A percentile compares a stretch with the other conserved stretches of the same genome.
phyloP scores from a whole-genome alignment of 2,797 vertebrate genomes.

The Champsocephalus esox region DNA sequence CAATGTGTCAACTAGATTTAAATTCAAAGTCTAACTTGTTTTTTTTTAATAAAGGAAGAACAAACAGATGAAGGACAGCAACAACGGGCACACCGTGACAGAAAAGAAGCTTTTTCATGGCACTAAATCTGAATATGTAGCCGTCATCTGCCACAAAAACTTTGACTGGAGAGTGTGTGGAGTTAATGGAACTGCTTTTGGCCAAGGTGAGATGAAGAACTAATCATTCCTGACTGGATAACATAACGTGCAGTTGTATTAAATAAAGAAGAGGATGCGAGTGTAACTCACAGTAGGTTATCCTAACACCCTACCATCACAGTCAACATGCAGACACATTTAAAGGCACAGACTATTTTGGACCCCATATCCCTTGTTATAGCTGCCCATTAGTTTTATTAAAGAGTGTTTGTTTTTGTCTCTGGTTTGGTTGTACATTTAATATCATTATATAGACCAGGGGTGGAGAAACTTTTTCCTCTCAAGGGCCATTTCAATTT shows the following conservation, averaged over 20 bases:
- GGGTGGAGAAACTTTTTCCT: too few relatives aligned
- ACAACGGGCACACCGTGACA: constrained; percentile 60
- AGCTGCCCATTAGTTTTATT: background rate
- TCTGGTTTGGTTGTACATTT: background rate
- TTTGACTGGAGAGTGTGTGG: constrained; percentile 96
- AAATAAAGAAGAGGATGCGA: background rate
- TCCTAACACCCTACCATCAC: background rate
- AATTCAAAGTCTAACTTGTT: too few relatives aligned
- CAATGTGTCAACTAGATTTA: too few relatives aligned
- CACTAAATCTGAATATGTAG: constrained; percentile 79
- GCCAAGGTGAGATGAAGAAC: constrained; percentile 86
- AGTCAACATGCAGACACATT: background rate
- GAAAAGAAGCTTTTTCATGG: constrained; percentile 92
- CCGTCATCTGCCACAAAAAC: constrained; percentile 90
- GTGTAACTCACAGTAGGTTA: too few relatives aligned
- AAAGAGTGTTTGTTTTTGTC: too few relatives aligned
- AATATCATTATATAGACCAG: background rate
- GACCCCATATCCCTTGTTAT: background rate
- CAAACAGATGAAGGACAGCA: constrained; percentile 89
- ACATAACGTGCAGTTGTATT: background rate
- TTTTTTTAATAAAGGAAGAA: constrained; percentile 85
- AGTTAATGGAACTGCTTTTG: constrained; percentile 88
- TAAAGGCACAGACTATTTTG: background rate
- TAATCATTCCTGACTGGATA: background rate
- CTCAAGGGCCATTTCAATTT: too few relatives aligned